Evolutionary conservation across 2,797 vertebrate genomes (phyloP).

Genomic region (Phaenicophaeus curvirostris): DNA sequence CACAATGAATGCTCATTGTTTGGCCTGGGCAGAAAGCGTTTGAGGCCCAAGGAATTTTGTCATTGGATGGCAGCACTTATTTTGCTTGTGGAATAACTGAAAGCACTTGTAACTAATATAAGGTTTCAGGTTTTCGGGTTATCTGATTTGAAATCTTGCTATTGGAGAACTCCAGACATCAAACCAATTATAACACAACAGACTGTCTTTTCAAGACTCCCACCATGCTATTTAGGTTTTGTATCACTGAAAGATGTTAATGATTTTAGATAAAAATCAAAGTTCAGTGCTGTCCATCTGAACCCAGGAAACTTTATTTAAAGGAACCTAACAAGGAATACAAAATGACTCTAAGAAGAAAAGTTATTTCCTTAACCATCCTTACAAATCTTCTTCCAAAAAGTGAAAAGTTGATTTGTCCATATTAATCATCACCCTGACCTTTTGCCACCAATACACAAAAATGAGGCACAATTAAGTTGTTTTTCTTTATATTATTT

Average conservation of each 20-base stretch:
- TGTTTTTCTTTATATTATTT: background rate
- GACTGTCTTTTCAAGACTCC: background rate
- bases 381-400: background rate
- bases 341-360: background rate
- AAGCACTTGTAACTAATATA: background rate
- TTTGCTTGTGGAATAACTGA: conserved; percentile 14
- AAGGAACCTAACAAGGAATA: background rate
- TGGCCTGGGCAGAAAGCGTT: background rate
- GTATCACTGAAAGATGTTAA: conserved; percentile 31
- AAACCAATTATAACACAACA: conserved; percentile 6
- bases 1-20: background rate
- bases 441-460: background rate
- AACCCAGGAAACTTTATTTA: conserved; percentile 71
- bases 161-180: conserved; percentile 22
- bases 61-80: background rate
- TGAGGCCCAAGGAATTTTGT: background rate
- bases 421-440: background rate
- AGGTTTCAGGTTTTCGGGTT: background rate
- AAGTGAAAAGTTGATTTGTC: background rate
- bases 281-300: conserved; percentile 1
- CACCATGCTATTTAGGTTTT: background rate
- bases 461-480: background rate
- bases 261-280: conserved; percentile 30
- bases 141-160: conserved; percentile 48
- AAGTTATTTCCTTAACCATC: background rate